Base-by-base conservation (phyloP, 2,888 invertebrate genomes). In the Nemotelus nigrinus region DNA sequence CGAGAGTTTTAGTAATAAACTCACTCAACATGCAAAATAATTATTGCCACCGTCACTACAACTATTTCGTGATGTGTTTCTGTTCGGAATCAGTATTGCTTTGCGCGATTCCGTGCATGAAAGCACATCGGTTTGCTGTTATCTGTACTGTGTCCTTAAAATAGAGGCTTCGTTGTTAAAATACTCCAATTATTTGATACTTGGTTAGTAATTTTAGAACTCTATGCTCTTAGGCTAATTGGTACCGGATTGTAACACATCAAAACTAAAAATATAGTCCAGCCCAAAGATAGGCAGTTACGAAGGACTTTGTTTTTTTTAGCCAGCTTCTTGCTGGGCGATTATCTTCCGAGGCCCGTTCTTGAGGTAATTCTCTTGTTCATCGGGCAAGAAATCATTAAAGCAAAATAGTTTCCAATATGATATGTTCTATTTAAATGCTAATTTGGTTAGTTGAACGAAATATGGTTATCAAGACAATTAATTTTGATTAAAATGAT, bases 401-500 rank as follows among this genome's bases (percentile, higher is more conserved):
- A 43, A 43, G 63, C 25, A 8, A 63, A 63, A 63, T 57, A 39
- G 39, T 63, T 63, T 63, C 63, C 39, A 39, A 41, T 63, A 63
- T 8, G 63, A 63, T 63, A 63, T 63, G 63, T 63, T 5, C 25
- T 41, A 63, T 7, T 63, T 63, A 41, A 63, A 63, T 43, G 39
- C 63, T 63, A 63, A 63, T 63, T 63, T 63, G 39, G 63, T 63
- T 63, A 63, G 43, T 63, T 5, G 43, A 41, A 41, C 43, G 41
- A 63, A 63, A 3, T 41, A 43, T 4, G 63, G 43, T n/a, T 63
- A 63, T 5, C 10, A 43, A 39, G 43, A 63, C 63, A 63, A 8
- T 63, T 4, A 63, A 63, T 63, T 63, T 63, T 63, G 63, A 58
- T n/a, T 63, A 63, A 63, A 63, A 63, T 43, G 63, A 63, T 63